Evolutionary conservation across 1,140 invertebrate species (phyloP).

Genomic region (Bombus fervidus): DNA sequence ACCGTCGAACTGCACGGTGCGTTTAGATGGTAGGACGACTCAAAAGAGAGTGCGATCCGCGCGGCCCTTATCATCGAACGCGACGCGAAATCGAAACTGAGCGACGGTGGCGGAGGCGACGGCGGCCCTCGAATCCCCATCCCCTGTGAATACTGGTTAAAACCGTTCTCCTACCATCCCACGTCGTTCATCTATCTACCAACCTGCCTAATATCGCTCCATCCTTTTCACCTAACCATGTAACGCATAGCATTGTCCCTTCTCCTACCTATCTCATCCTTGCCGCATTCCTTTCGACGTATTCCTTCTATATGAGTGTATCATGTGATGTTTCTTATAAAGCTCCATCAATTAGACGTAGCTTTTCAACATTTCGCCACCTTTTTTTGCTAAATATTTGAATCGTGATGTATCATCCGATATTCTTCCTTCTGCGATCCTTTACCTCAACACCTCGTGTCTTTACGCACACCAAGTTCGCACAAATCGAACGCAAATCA

Average conservation of each 20-base stretch:
- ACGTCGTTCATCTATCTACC: conserved; percentile 46
- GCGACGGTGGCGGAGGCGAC: conserved; percentile 11
- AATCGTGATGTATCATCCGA: not conserved
- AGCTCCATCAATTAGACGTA: not conserved
- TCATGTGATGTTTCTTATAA: conserved; percentile 6
- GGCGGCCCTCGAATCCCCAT: conserved; percentile 39
- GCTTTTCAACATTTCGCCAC: not conserved
- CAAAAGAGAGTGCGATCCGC: conserved; percentile 61
- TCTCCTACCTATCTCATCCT: conserved; percentile 7
- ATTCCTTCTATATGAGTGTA: not conserved
- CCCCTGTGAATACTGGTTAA: conserved; percentile 17
- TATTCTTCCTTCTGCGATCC: not conserved
- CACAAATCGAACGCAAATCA: not conserved
- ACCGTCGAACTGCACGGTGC: not conserved
- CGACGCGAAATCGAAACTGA: conserved; percentile 59
- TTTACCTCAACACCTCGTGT: not conserved
- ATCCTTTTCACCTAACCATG: conserved; percentile 14
- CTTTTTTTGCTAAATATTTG: not conserved
- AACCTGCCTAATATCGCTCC: conserved; percentile 29
- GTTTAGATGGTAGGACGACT: conserved; percentile 47
- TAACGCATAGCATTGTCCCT: conserved; percentile 9
- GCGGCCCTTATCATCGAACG: conserved; percentile 48
- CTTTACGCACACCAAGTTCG: too few relatives aligned
- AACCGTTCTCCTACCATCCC: conserved; percentile 51
- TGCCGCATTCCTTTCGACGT: conserved; percentile 25